Conservation (phyloP, 2,888 invertebrate species). For the Sphaerophoria rueppellii region DNA sequence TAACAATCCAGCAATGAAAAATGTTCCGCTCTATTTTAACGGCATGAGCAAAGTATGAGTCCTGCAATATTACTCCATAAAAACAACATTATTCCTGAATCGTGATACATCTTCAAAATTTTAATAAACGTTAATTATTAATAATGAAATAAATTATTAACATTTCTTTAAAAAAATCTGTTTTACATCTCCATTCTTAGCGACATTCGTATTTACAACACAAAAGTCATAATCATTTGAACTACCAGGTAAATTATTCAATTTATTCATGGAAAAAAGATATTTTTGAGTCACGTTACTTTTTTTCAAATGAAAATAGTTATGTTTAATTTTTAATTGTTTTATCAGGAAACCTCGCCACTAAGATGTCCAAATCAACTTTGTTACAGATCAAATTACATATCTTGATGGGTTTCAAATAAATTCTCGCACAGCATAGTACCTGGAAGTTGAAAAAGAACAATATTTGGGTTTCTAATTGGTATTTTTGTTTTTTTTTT, state of each 20-base stretch:
- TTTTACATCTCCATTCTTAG: slow-evolving; percentile 32
- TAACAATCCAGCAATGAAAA: too few species aligned
- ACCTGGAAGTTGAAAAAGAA: background rate
- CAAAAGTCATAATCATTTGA: slow-evolving; percentile 46
- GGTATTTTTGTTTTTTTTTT: background rate
- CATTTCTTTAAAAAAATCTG: too few species aligned
- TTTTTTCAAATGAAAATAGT: background rate
- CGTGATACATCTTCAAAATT: too few species aligned
- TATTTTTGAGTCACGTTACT: background rate
- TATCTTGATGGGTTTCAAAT: slow-evolving; percentile 7
- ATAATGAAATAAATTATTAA: too few species aligned
- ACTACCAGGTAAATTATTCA: slow-evolving; percentile 61
- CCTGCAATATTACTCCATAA: too few species aligned
- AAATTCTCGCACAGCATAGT: background rate
- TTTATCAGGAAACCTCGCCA: slow-evolving; percentile 55
- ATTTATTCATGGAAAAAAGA: slow-evolving; percentile 9
- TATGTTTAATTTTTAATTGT: slow-evolving; percentile 28
- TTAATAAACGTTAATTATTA: too few species aligned
- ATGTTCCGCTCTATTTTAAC: too few species aligned
- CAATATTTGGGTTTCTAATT: background rate
- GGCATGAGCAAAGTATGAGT: too few species aligned
- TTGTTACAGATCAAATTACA: slow-evolving; percentile 52
- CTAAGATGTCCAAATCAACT: slow-evolving; percentile 58
- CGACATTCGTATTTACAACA: slow-evolving; percentile 41
- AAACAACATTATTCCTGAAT: too few species aligned